Evolutionary conservation across 2,797 vertebrate species (phyloP), one percentile per base, ranked within the genome.

Genomic region (Echiichthys vipera): DNA sequence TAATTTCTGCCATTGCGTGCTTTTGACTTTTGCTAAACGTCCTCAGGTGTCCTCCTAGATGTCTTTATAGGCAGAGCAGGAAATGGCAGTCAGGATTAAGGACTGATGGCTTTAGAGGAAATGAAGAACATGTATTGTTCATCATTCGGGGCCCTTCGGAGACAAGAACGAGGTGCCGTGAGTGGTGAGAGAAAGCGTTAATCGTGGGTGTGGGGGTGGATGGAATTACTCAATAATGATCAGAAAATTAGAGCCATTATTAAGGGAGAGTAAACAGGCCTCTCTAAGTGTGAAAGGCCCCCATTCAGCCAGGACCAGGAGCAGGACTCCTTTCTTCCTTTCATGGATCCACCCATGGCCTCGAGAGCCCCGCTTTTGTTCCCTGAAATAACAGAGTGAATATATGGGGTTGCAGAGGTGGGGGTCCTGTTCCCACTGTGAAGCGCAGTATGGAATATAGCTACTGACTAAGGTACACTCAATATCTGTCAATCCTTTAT

Each of bases 161-260:
- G 73, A 83, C 53, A 36, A 70, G 84, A 61, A 59, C 75, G 39
- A 18, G 65, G 67, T 10, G 82, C 78, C 29, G 55, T 85, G 87
- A 92, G 81, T 79, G 90, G 92, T 79, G 78, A 87, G 78, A 85
- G 88, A 74, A 68, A 72, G 88, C 78, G 64, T 83, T 90, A 83
- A 85, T 84, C n/a, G 64, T 24, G 92, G 88, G 88, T 80, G 68
- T 83, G 86, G 88, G 88, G 85, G 89, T 83, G 89, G 92, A 84
- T 86, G 89, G 92, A 92, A 94, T 93, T 91, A 94, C 92, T 90
- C 91, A 94, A 93, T 95, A 94, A 95, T 94, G 93, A 95, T 95
- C 90, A 90, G 90, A 94, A 94, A 95, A 95, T 94, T 94, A 94
- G 94, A 92, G 89, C 91, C 88, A 94, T 95, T 94, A 94, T 95